Base-by-base conservation (phyloP, 2,113 vertebrate genomes). In the Malurus elegans region DNA sequence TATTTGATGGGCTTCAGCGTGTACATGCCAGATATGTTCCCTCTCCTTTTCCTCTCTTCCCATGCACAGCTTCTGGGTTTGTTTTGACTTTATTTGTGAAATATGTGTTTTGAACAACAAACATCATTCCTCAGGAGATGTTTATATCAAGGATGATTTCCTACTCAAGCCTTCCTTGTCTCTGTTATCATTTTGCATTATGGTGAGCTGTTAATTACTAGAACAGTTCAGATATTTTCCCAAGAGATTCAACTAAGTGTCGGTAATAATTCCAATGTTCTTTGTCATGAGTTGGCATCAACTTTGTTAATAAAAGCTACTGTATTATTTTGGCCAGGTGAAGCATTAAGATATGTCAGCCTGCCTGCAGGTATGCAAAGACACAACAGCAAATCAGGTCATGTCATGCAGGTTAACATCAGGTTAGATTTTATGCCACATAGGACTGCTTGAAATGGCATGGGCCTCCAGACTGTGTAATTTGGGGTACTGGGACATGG, bases 41-140 rank as follows among this genome's bases (percentile, higher is more conserved):
- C 19, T 61, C 58, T 89, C 64, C 36, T 81, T 92, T 86, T 74
- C 44, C 48, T 91, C 36, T 14, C 56, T 44, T 88, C 79, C 76
- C 61, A 53, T 31, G 3, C 91, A 96, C 92, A 86, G 90, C 93
- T 97, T 97, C 81, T 91, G 94, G 75, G 91, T 82, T 93, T 81
- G 74, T 93, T 96, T 97, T 96, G 87, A 94, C 95, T 97, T 94
- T 94, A 61, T 88, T 96, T 92, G 94, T 61, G 71, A 76, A 94
- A 96, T 96, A 93, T 78, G 57, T 94, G 79, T 96, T 97, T 96
- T 95, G 92, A 96, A 95, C 92, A 97, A 96, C 95, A 95, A 95
- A 83, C 47, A 88, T 96, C 89, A 73, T 94, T 97, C 83, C 95
- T 95, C 86, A 62, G 92, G 88, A 97, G 92, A 95, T 95, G 84